A percentile compares a stretch with the other conserved stretches of the same genome.
Conservation (phyloP, 1,140 invertebrate species). For the Neuroterus valhalla region DNA sequence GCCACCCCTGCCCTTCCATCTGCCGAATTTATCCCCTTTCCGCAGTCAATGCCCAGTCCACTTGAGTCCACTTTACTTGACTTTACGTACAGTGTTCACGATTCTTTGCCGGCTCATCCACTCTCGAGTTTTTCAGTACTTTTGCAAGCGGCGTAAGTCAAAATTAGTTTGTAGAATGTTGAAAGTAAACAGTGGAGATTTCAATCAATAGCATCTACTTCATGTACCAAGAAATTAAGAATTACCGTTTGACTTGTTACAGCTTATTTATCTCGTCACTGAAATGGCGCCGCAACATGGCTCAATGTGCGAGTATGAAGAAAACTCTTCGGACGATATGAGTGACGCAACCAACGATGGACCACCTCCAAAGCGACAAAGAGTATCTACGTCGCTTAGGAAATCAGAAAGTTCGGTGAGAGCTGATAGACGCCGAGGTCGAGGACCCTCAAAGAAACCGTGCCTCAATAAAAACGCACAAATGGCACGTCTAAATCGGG, state of each 20-base stretch:
- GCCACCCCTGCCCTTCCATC: too few species aligned
- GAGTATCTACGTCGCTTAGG: conserved; percentile 23
- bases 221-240: background rate
- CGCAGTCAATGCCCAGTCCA: too few species aligned
- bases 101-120: too few species aligned
- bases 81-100: too few species aligned
- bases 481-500: conserved; percentile 78
- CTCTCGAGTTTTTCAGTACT: too few species aligned
- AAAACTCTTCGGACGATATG: background rate
- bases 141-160: too few species aligned
- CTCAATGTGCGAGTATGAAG: background rate
- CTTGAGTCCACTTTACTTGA: too few species aligned
- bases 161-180: too few species aligned
- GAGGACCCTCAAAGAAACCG: conserved; percentile 65
- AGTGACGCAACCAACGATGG: background rate
- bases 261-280: background rate
- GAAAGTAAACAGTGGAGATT: too few species aligned
- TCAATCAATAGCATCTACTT: too few species aligned
- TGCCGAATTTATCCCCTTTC: too few species aligned
- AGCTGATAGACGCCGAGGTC: conserved; percentile 47
- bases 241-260: background rate
- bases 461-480: conserved; percentile 74
- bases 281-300: background rate
- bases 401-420: background rate
- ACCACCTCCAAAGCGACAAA: conserved; percentile 27